Percentiles rank a stretch among this genome's conserved stretches.
phyloP scores from a whole-genome alignment of 2,113 vertebrate genomes.

The Petaurus breviceps region DNA sequence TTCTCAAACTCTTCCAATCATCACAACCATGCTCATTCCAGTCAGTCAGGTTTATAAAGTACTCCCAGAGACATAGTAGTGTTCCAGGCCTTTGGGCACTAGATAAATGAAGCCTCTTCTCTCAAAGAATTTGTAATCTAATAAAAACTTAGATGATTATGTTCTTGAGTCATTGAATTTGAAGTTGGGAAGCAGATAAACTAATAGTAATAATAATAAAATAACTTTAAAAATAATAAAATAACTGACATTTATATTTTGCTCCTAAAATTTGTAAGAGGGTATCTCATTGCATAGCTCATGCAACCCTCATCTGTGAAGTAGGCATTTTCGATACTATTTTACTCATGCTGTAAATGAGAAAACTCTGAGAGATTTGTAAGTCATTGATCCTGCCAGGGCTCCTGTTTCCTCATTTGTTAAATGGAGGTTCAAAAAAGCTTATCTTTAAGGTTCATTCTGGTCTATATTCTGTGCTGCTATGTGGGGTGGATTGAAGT shows the following conservation, averaged over 20 bases:
- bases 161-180: neutral
- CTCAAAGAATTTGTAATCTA: neutral
- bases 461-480: neutral
- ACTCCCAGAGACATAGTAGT: neutral
- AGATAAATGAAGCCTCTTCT: neutral
- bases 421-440: neutral
- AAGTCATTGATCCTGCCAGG: neutral
- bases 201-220: neutral
- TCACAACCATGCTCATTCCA: neutral
- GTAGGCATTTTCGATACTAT: neutral
- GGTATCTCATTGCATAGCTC: neutral
- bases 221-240: neutral
- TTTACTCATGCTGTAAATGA: neutral
- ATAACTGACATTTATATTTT: neutral
- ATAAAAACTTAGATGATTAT: neutral
- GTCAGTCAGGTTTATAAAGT: neutral
- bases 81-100: neutral
- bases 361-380: neutral
- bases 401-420: neutral
- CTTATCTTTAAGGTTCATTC: neutral
- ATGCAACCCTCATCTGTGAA: neutral
- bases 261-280: neutral
- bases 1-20: neutral
- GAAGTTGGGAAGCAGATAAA: neutral
- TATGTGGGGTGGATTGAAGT: neutral